Conservation (phyloP, 2,888 invertebrate species). For the Germaria angustata region DNA sequence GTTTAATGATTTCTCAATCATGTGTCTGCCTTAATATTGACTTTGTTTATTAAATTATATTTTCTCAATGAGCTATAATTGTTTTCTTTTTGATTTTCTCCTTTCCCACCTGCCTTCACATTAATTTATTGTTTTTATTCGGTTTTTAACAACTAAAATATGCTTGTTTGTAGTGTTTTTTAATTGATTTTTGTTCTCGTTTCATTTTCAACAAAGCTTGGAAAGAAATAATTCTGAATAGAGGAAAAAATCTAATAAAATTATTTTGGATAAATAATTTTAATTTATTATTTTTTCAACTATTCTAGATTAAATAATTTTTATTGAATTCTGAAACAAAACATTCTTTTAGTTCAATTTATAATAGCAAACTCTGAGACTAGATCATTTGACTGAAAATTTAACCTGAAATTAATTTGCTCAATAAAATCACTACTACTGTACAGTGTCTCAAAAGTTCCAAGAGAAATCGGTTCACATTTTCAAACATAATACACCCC, state of each 20-base stretch:
- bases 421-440: not conserved
- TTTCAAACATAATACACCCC: not conserved
- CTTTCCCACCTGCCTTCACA: constrained; percentile 56
- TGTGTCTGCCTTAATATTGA: constrained; percentile 54
- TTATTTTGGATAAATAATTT: not conserved
- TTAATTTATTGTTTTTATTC: constrained; percentile 46
- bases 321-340: too few relatives aligned
- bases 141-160: constrained; percentile 3
- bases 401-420: too few relatives aligned
- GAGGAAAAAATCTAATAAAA: not conserved
- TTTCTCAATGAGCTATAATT: constrained; percentile 56
- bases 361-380: too few relatives aligned
- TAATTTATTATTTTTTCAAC: too few relatives aligned
- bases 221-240: constrained; percentile 12
- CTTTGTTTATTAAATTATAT: constrained; percentile 34
- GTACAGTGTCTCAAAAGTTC: constrained; percentile 9
- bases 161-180: constrained; percentile 62
- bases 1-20: constrained; percentile 52
- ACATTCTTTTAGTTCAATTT: too few relatives aligned
- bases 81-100: constrained; percentile 39
- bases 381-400: too few relatives aligned
- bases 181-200: not conserved
- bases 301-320: too few relatives aligned
- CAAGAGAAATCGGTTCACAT: not conserved
- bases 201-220: constrained; percentile 20